Conservation (phyloP, 2,113 vertebrate species). For the Oreochromis niloticus region DNA sequence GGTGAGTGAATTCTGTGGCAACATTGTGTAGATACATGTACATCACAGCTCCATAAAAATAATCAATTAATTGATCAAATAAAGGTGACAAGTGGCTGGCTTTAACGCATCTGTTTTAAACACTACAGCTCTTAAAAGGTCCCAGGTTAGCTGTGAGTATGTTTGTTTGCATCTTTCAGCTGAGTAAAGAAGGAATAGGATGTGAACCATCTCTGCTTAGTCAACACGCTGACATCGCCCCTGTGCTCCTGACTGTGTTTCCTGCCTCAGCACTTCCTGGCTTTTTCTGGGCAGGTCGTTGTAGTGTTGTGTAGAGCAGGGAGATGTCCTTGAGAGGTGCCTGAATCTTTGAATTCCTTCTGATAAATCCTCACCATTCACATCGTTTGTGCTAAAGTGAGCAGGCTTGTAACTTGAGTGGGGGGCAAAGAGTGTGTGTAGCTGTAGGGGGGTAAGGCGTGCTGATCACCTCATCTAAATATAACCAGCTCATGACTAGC, state of each 20-base stretch:
- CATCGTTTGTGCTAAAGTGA: constrained; percentile 16
- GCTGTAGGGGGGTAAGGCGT: not conserved
- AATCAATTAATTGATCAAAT: no score
- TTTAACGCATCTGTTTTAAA: not conserved
- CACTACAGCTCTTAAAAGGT: not conserved
- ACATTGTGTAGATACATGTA: not conserved
- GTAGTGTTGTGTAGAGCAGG: constrained; percentile 4
- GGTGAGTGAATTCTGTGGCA: no score
- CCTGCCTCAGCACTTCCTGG: not conserved
- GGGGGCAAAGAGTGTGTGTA: not conserved
- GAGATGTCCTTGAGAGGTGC: constrained; percentile 34
- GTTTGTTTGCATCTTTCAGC: not conserved
- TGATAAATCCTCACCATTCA: constrained; percentile 12
- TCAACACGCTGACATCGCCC: constrained; percentile 23
- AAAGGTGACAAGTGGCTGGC: no score
- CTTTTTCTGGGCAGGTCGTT: constrained; percentile 4
- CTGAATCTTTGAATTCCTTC: not conserved
- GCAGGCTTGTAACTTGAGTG: not conserved
- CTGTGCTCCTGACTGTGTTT: constrained; percentile 1
- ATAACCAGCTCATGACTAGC: not conserved
- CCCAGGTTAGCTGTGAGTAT: not conserved
- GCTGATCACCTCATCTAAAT: not conserved
- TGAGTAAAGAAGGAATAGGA: not conserved
- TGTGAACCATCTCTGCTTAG: constrained; percentile 28
- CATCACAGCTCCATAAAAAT: not conserved